A percentile compares a stretch with the other conserved stretches of the same genome.
phyloP scores from a whole-genome alignment of 1,140 invertebrate species.

The Hesperophylax magnus region DNA sequence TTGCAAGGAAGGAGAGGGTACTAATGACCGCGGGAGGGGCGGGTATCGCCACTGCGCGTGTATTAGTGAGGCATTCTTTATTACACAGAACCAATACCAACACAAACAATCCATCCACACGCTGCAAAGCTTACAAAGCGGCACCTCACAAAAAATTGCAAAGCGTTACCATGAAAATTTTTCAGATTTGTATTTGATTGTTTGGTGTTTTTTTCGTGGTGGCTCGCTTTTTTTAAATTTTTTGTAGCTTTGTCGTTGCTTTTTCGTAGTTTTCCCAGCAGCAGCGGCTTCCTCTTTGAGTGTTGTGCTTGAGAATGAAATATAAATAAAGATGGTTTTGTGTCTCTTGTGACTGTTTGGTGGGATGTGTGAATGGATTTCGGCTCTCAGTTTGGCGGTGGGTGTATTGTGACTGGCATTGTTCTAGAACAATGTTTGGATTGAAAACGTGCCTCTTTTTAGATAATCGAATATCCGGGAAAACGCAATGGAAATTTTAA shows the following conservation, averaged over 20 bases:
- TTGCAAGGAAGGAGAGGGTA: slow-evolving; percentile 33
- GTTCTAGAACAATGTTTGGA: too few species aligned
- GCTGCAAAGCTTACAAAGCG: background rate
- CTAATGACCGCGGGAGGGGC: slow-evolving; percentile 59
- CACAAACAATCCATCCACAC: slow-evolving; percentile 14
- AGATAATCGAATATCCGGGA: too few species aligned
- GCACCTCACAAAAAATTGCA: background rate
- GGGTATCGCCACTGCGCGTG: slow-evolving; percentile 12
- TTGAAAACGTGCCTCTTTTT: too few species aligned
- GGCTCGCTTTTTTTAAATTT: background rate
- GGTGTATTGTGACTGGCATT: slow-evolving; percentile 14
- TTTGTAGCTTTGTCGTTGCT: slow-evolving; percentile 22
- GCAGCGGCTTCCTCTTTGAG: slow-evolving; percentile 34
- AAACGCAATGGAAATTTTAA: too few species aligned
- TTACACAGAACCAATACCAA: background rate
- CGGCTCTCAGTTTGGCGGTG: slow-evolving; percentile 20
- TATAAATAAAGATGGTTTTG: slow-evolving; percentile 34
- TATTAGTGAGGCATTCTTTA: slow-evolving; percentile 42
- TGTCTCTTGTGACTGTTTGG: slow-evolving; percentile 4
- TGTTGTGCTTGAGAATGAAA: slow-evolving; percentile 29
- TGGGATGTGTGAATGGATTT: slow-evolving; percentile 16
- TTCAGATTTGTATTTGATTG: background rate
- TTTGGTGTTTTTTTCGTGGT: background rate
- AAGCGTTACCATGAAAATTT: background rate
- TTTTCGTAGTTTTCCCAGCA: slow-evolving; percentile 25